Conservation (phyloP, 2,113 vertebrate species). For the Microcebus ravelobensis region DNA sequence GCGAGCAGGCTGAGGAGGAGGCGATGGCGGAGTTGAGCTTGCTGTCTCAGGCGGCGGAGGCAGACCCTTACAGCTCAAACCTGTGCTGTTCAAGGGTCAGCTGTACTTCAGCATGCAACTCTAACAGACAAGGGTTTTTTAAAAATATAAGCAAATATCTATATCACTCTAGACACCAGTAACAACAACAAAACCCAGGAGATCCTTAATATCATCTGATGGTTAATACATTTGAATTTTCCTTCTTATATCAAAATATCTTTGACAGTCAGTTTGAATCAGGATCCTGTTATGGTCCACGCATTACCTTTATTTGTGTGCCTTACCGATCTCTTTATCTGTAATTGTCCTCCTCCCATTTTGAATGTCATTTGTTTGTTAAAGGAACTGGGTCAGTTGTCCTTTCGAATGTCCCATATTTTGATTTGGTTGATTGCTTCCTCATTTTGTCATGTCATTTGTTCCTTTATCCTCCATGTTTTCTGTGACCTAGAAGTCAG, state of each 20-base stretch:
- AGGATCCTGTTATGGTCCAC: neutral
- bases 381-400: constrained; percentile 23
- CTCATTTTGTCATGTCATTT: constrained; percentile 20
- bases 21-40: neutral
- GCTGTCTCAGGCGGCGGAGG: neutral
- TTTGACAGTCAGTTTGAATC: neutral
- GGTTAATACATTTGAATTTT: neutral
- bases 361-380: constrained; percentile 20
- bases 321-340: neutral
- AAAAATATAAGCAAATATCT: neutral
- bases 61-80: neutral
- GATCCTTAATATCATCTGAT: neutral
- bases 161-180: neutral
- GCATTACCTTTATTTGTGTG: neutral
- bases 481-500: neutral
- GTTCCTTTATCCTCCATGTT: neutral
- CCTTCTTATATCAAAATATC: neutral
- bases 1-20: neutral
- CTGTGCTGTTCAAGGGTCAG: neutral
- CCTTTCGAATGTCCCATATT: neutral
- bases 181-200: neutral
- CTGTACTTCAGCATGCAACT: neutral
- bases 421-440: neutral
- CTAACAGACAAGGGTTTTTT: neutral
- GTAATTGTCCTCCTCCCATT: neutral